Evolutionary conservation across 64 coral and sea anemone genomes (phyloP), one percentile per base, ranked within the genome.

Genomic region (Dendronephthya gigantea): DNA sequence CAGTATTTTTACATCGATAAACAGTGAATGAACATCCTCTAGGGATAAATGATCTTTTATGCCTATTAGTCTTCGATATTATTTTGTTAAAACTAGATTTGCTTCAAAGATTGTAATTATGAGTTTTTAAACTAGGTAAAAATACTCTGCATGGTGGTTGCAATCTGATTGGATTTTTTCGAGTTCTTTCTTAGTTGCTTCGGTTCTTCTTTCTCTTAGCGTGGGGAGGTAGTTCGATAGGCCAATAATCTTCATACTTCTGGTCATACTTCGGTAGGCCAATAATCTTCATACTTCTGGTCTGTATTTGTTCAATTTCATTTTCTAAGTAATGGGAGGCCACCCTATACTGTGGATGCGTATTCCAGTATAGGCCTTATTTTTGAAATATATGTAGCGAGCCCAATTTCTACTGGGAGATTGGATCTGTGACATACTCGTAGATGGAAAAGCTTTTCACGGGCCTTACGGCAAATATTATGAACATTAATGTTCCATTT

Each of bases 331-430:
- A 84, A 23, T 52, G 83, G 83, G 36, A 84, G 48, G 50, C 83
- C 83, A 30, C 48, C 83, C 83, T 48, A 84, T 34, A 84, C 83
- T 19, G 83, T 40, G 47, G 83, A 84, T 31, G 83, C 83, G 81
- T 83, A 83, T 45, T 83, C 81, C 47, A 83, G 47, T 10, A 50
- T 50, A 10, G 48, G 48, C 48, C 48, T 50, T 50, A 50, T 50
- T 50, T 50, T 50, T 10, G 48, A 50, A 10, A 50, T 0, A 17
- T 50, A 70, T 70, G 66, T 70, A 17, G 66, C 66, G 9, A 25
- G 66, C 9, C 66, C 66, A 22, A 70, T 31, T 31, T 70, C 66
- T 9, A 70, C 30, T 9, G 66, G 66, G 66, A 70, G 66, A 31
- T n/a, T 22, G 30, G 48, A 50, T 50, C 48, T 50, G 48, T 17